Base-by-base conservation (phyloP, 2,888 invertebrate genomes). In the Parasteatoda lunata region DNA sequence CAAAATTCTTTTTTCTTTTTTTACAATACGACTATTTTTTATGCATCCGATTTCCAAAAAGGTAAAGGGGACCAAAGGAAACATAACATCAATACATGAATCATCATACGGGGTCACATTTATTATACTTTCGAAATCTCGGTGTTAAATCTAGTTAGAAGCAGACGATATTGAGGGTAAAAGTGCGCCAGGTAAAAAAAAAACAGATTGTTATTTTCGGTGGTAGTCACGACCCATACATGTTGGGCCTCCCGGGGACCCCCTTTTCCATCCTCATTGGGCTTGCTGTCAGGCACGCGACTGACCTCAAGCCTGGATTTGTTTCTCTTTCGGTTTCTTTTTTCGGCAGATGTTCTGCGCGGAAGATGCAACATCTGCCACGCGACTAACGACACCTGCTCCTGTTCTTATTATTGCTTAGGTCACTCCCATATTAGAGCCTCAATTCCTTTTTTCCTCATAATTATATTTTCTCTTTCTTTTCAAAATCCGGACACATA, bases 281-380 rank as follows among this genome's bases (percentile, higher is more conserved):
- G 13, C 54, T 54, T 54, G 54, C 54, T 11, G 54, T 13, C 54
- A 11, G 54, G 54, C 54, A 54, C 54, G 54, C 54, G 54, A 54
- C 54, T 49, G 49, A 49, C 51, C 70, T 70, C 13, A 70, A 48
- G 70, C 70, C 49, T n/a, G 71, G 71, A 48, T 48, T 49, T 71
- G 71, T 71, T 49, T 51, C 70, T 48, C 76, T 15, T 45, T 77
- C 65, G 47, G 51, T 73, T 77, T 77, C 65, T 65, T 77, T 65
- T 5, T 47, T 15, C 71, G 64, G 75, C 75, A 76, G 75, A 54
- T 76, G 75, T 66, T 66, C 66, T 15, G n/a, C 45, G 47, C 75
- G 54, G 30, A 30, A 71, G 68, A 47, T 54, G 75, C 9, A 66
- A 70, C 81, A 81, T 81, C 81, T 81, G 81, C 81, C 81, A 81